These are phyloP conservation scores for Timandra comae DNA, from an alignment of 2,888 invertebrate genomes.

Conservation along the genomic window DNA sequence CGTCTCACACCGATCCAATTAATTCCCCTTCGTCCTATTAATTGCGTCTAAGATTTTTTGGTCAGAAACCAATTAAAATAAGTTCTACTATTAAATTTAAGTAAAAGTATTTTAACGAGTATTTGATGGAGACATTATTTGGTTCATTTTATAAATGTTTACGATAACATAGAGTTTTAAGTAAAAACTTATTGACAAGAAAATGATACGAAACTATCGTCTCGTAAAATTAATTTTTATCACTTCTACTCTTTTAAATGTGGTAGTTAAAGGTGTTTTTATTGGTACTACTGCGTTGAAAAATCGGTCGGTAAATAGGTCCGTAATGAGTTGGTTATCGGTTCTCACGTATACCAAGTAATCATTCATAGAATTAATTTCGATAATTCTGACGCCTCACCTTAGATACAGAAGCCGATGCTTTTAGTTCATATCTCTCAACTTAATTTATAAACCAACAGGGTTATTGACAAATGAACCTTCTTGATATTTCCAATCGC, in stretches of 20 bases:
- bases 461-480: constrained; percentile 56
- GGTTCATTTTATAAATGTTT: constrained; percentile 46
- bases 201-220: constrained; percentile 7
- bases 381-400: constrained; percentile 64
- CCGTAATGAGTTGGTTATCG: constrained; percentile 39
- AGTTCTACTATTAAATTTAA: constrained; percentile 55
- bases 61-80: constrained; percentile 54
- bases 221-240: constrained; percentile 43
- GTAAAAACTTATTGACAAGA: constrained; percentile 27
- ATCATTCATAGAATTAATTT: constrained; percentile 71
- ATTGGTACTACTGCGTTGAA: constrained; percentile 18
- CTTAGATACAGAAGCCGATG: constrained; percentile 63
- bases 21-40: constrained; percentile 53
- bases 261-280: neutral
- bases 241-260: constrained; percentile 21
- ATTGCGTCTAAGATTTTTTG: constrained; percentile 52
- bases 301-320: constrained; percentile 26
- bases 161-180: constrained; percentile 34
- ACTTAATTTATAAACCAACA: constrained; percentile 50
- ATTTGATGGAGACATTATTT: constrained; percentile 46
- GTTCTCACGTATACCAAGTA: constrained; percentile 40
- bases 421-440: constrained; percentile 61
- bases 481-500: constrained; percentile 40
- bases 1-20: no score
- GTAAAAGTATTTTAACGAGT: constrained; percentile 51